A percentile compares a stretch with the other conserved stretches of the same genome.
These are phyloP conservation scores for Sinella curviseta DNA, from an alignment of 1,140 invertebrate species.

Conservation along the genomic window DNA sequence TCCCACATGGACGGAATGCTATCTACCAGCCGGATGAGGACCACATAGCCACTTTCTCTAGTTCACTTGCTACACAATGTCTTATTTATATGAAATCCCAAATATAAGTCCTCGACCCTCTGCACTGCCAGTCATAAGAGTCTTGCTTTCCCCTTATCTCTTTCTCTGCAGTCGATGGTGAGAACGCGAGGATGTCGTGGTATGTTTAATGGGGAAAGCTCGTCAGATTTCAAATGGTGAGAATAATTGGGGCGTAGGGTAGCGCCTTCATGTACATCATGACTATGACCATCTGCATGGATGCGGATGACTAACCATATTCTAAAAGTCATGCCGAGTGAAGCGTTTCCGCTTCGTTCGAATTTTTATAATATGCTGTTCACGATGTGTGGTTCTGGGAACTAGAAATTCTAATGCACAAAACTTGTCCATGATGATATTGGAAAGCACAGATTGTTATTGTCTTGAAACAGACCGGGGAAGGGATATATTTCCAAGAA, in stretches of 20 bases:
- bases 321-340: background rate
- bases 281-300: no score
- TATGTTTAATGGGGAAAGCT: no score
- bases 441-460: background rate
- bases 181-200: no score
- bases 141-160: no score
- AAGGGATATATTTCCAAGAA: no score
- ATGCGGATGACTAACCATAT: background rate
- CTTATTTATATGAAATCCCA: background rate
- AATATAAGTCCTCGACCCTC: background rate
- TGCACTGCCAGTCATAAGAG: no score
- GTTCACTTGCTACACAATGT: background rate
- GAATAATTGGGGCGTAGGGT: no score
- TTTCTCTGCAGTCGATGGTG: no score
- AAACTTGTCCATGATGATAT: background rate
- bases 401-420: background rate
- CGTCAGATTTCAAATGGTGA: no score
- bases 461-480: no score
- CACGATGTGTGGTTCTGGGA: background rate
- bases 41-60: background rate
- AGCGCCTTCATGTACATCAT: no score
- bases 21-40: background rate
- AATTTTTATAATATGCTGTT: background rate
- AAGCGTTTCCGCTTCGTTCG: no score
- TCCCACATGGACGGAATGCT: background rate